Conservation (phyloP, 2,797 vertebrate species). For the Pitangus sulphuratus region DNA sequence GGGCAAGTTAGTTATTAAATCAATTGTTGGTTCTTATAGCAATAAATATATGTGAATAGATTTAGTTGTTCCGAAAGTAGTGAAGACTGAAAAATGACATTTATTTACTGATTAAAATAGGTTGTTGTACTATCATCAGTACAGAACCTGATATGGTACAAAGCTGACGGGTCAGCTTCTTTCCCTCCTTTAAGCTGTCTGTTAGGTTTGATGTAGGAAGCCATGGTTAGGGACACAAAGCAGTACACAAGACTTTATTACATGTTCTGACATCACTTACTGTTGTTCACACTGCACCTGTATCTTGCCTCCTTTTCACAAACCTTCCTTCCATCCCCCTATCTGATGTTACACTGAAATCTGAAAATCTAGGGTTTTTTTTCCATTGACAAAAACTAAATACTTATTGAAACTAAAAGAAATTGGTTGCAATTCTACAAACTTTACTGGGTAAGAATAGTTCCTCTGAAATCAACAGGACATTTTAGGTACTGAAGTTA, state of each 20-base stretch:
- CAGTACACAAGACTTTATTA: neutral
- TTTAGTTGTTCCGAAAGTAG: neutral
- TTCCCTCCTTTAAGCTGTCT: neutral
- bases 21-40: neutral
- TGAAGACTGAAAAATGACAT: neutral
- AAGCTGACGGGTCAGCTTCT: neutral
- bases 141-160: neutral
- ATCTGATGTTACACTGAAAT: neutral
- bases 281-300: neutral
- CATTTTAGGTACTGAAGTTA: neutral
- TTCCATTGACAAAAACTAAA: neutral
- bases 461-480: neutral
- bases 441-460: neutral
- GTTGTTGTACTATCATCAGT: neutral
- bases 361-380: neutral
- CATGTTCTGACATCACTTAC: neutral
- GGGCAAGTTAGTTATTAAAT: neutral
- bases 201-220: neutral
- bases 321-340: neutral
- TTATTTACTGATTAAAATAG: neutral
- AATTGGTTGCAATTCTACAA: neutral
- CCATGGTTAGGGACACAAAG: neutral
- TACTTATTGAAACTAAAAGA: neutral
- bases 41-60: neutral
- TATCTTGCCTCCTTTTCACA: neutral